Evolutionary conservation across 2,888 invertebrate genomes (phyloP), one percentile per base, ranked within the genome.

Genomic region (Colletes collaris): DNA sequence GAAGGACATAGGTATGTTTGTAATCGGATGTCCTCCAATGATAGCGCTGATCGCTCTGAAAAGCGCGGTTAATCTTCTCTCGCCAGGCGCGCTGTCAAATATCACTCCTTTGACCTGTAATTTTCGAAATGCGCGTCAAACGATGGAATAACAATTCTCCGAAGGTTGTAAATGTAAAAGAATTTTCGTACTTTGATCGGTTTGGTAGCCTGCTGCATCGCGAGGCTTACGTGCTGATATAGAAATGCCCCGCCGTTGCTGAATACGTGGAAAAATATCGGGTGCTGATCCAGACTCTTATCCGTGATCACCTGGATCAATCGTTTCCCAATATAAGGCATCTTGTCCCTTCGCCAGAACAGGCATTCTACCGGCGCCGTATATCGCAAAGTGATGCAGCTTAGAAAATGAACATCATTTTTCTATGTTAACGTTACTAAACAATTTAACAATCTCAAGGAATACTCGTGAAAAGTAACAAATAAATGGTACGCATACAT

Each of bases 231-330:
- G 91, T 96, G 95, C 82, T 95, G 95, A 91, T 96, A 96, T 10
- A 96, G 93, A 89, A 95, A 95, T 4, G 96, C 95, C 19, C 96
- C 97, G n/a, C 96, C 96, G 90, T 97, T 97, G 80, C 96, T 96
- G 91, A 97, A 96, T 73, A 96, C 94, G 88, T 97, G 97, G 90
- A 97, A 95, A 80, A 97, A 95, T 69, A 96, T 94, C 6, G 96
- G 96, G 92, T 96, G 96, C 50, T 94, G 94, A 89, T 96, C 95
- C 77, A 96, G 94, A 87, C 95, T 95, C 93, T 96, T 94, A 79
- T 96, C 96, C 59, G 94, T 92, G 68, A 96, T 93, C 35, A 96
- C 92, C 89, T 95, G 95, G 4, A 96, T 93, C 58, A 96, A 93
- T 88, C 95, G 95, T 83, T 94, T 94, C 3, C 96, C 96, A 74